These are phyloP conservation scores for Salvelinus alpinus DNA, from an alignment of 2,113 vertebrate genomes.

Conservation along the genomic window DNA sequence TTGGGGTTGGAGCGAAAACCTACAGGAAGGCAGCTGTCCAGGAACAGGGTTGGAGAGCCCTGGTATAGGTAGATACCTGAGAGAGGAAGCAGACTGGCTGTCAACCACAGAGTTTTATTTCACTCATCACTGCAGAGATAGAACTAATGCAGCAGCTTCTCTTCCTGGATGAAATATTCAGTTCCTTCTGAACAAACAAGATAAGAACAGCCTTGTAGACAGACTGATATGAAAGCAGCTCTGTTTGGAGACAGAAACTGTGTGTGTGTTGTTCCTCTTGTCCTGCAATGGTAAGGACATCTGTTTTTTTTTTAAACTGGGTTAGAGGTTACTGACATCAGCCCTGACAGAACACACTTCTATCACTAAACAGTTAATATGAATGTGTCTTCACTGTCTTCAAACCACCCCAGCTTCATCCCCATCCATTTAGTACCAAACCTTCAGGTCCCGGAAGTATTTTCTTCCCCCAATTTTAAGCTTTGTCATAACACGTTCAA, in stretches of 20 bases:
- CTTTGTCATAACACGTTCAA: conserved; percentile 28
- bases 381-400: background rate
- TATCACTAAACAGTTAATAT: background rate
- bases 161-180: background rate
- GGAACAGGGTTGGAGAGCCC: too few species aligned
- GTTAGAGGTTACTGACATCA: background rate
- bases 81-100: conserved; percentile 49
- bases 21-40: too few species aligned
- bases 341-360: background rate
- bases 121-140: conserved; percentile 47
- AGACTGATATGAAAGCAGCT: background rate
- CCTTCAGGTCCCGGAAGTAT: too few species aligned
- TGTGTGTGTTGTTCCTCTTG: background rate
- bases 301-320: too few species aligned
- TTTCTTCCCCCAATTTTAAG: conserved; percentile 33
- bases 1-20: too few species aligned
- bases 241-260: conserved; percentile 5
- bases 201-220: conserved; percentile 27
- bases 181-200: conserved; percentile 15
- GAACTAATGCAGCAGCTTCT: conserved; percentile 44
- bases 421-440: too few species aligned
- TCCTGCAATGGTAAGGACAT: background rate
- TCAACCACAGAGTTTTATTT: conserved; percentile 56
- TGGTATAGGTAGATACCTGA: background rate
- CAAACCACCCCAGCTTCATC: conserved; percentile 1